These are phyloP conservation scores for Drosophila paracracens DNA, from an alignment of 2,888 invertebrate genomes.

Conservation along the genomic window DNA sequence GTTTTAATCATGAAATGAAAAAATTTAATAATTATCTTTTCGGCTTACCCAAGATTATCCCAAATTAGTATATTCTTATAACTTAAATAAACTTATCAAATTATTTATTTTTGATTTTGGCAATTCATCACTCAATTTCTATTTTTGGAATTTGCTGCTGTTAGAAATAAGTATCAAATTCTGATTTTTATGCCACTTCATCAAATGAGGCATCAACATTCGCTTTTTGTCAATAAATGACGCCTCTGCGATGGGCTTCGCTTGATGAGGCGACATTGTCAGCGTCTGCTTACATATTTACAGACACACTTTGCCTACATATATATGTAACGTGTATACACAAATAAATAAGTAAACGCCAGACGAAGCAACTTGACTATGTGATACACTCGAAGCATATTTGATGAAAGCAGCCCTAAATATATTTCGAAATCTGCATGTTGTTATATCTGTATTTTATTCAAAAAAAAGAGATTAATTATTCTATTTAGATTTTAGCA, in stretches of 20 bases:
- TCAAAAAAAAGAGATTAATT: not conserved
- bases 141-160: constrained; percentile 33
- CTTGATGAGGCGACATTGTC: constrained; percentile 36
- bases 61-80: not conserved
- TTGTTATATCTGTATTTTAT: not conserved
- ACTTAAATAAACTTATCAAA: constrained; percentile 2
- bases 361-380: constrained; percentile 14
- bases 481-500: not conserved
- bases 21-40: no score
- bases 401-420: not conserved
- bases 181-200: constrained; percentile 57
- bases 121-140: constrained; percentile 41
- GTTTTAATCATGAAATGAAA: not conserved
- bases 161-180: constrained; percentile 33
- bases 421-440: not conserved
- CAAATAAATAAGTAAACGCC: constrained; percentile 7
- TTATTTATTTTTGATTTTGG: not conserved
- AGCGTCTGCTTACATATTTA: constrained; percentile 18
- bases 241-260: constrained; percentile 17
- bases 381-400: constrained; percentile 6
- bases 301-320: not conserved
- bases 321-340: not conserved
- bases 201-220: constrained; percentile 54
- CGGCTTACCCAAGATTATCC: not conserved
- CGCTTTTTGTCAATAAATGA: constrained; percentile 44